Conservation (phyloP, 2,888 invertebrate genomes). For the Nomada goodeniana region DNA sequence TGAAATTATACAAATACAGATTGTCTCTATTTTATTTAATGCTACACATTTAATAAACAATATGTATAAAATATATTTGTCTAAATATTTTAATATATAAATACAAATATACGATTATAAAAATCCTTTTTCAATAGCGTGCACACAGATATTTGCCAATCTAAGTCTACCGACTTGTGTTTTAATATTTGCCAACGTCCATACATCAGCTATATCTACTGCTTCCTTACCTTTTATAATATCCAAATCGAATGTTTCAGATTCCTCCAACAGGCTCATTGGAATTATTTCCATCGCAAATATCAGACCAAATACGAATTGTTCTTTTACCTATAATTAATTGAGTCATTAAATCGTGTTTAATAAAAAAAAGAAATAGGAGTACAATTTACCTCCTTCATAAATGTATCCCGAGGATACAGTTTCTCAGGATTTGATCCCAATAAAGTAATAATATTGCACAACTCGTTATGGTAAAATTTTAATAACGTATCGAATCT, state of each 20-base stretch:
- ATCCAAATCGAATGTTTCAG: conserved; percentile 87
- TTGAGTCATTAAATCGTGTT: conserved; percentile 12
- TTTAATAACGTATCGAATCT: conserved; percentile 87
- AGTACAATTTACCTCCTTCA: conserved; percentile 83
- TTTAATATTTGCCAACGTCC: conserved; percentile 87
- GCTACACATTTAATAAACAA: conserved; percentile 72
- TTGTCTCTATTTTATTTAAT: conserved; percentile 79
- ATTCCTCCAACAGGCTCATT: conserved; percentile 86
- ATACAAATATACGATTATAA: conserved; percentile 80
- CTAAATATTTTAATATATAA: conserved; percentile 14
- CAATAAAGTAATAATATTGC: conserved; percentile 85
- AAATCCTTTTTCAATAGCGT: conserved; percentile 88
- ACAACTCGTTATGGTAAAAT: conserved; percentile 87
- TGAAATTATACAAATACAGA: conserved; percentile 77
- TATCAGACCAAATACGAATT: conserved; percentile 86
- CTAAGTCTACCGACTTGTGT: conserved; percentile 86
- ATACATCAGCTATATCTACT: conserved; percentile 87
- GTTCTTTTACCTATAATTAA: conserved; percentile 84
- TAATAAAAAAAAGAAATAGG: conserved; percentile 4
- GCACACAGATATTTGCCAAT: conserved; percentile 88
- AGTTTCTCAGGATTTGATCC: conserved; percentile 87
- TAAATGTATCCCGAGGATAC: conserved; percentile 85
- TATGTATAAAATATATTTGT: conserved; percentile 54
- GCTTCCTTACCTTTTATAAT: conserved; percentile 86
- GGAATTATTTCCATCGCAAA: conserved; percentile 88